Percentiles rank a stretch among this genome's conserved stretches.
Conservation (phyloP, 2,888 invertebrate genomes). For the Ormyrus thymus region DNA sequence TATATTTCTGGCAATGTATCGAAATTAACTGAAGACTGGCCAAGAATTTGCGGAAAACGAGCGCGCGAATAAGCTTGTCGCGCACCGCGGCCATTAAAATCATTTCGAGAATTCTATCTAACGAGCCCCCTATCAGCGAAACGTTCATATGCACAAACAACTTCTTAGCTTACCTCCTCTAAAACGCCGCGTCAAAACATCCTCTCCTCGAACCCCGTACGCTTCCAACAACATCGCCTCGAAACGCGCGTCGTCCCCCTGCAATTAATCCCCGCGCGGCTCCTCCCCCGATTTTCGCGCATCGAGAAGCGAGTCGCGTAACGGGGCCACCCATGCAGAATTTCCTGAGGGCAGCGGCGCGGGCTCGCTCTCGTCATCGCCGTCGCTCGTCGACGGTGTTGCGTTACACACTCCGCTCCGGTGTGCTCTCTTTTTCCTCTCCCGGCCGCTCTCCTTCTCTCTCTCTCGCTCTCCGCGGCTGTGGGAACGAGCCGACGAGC, state of each 20-base stretch:
- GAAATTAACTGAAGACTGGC: no score
- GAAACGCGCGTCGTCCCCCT: no score
- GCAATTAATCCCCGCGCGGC: no score
- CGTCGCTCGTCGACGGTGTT: slow-evolving; percentile 38
- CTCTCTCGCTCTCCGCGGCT: not conserved
- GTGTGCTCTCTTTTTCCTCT: slow-evolving; percentile 33
- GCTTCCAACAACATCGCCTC: not conserved
- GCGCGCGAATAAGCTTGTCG: no score
- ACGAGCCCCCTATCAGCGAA: no score
- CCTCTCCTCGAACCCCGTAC: not conserved
- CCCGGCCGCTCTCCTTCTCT: not conserved
- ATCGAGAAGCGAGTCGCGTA: not conserved
- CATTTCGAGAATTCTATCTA: no score
- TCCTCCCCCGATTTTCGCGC: no score
- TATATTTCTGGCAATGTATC: no score
- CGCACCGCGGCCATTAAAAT: no score
- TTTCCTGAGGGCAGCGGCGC: slow-evolving; percentile 57
- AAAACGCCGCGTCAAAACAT: not conserved
- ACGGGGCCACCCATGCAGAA: slow-evolving; percentile 66
- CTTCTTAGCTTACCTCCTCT: no score
- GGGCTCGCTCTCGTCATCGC: slow-evolving; percentile 16
- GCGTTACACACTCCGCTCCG: slow-evolving; percentile 48
- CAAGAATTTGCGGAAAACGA: no score
- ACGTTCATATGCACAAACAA: no score
- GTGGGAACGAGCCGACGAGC: slow-evolving; percentile 49